A percentile compares a stretch with the other conserved stretches of the same genome.
phyloP scores from a whole-genome alignment of 2,888 invertebrate species.

The Xylocampa areola region DNA sequence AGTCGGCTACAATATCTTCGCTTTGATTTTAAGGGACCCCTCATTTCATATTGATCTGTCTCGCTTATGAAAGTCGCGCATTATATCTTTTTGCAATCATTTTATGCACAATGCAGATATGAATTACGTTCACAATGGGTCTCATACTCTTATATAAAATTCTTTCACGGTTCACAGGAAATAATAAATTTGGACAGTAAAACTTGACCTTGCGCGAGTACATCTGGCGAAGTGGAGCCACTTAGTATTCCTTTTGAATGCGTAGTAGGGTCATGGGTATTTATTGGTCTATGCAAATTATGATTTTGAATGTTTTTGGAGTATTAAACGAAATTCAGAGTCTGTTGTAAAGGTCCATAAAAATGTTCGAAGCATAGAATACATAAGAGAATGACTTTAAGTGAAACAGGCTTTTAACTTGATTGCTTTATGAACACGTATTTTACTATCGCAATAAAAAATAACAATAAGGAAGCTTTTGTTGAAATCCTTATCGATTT shows the following conservation, averaged over 20 bases:
- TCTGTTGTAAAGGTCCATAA: background rate
- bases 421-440: background rate
- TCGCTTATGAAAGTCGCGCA: no score
- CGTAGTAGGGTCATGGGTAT: constrained; percentile 52
- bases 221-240: constrained; percentile 34
- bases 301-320: constrained; percentile 1
- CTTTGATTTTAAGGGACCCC: constrained; percentile 8
- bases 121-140: constrained; percentile 45
- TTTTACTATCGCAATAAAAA: constrained; percentile 8
- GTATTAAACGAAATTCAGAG: background rate
- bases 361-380: background rate
- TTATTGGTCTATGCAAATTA: constrained; percentile 31
- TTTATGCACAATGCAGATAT: constrained; percentile 48
- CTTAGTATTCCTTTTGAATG: constrained; percentile 62
- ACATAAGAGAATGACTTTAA: background rate
- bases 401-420: background rate
- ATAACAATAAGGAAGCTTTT: constrained; percentile 18
- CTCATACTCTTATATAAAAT: constrained; percentile 49
- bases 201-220: constrained; percentile 61
- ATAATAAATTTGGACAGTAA: constrained; percentile 65
- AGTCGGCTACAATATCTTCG: constrained; percentile 7
- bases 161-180: constrained; percentile 61
- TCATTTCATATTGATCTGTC: constrained; percentile 5
- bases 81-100: constrained; percentile 9
- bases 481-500: constrained; percentile 18